Evolutionary conservation across 1,140 invertebrate species (phyloP).

Genomic region (Eufriesea mexicana): DNA sequence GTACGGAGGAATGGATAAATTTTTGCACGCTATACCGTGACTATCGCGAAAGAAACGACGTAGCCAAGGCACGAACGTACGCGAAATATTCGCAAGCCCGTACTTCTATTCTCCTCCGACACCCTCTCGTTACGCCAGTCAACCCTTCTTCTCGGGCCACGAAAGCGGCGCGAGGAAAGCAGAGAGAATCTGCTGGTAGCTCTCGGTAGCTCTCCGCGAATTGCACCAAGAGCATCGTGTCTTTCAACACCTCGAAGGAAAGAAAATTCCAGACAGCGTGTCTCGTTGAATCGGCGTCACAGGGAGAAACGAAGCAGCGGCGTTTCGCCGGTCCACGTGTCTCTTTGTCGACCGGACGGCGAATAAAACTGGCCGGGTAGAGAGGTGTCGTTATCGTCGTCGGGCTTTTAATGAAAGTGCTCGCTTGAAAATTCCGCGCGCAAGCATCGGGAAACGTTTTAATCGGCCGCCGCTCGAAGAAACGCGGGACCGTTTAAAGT

Average conservation of each 20-base stretch:
- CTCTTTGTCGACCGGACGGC: conserved; percentile 36
- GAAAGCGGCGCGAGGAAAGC: not conserved
- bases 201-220: too few relatives aligned
- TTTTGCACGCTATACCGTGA: not conserved
- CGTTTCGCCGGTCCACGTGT: conserved; percentile 42
- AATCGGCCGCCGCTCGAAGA: conserved; percentile 33
- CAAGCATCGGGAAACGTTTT: conserved; percentile 51
- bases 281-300: conserved; percentile 12
- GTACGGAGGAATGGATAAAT: too few relatives aligned
- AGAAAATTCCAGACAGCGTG: conserved; percentile 40
- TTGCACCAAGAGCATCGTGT: not conserved
- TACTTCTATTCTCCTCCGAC: too few relatives aligned
- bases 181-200: not conserved
- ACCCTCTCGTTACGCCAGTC: not conserved
- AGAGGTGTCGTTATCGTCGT: conserved; percentile 34
- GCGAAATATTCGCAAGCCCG: not conserved
- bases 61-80: too few relatives aligned
- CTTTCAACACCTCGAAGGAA: conserved; percentile 34
- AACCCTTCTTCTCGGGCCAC: not conserved
- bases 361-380: conserved; percentile 33
- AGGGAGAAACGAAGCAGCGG: not conserved
- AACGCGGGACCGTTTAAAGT: conserved; percentile 40
- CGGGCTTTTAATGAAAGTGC: conserved; percentile 56
- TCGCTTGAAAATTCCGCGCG: conserved; percentile 44
- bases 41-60: not conserved